Conservation (phyloP, 2,888 invertebrate genomes). For the Spatulosminthurus flaviceps region DNA sequence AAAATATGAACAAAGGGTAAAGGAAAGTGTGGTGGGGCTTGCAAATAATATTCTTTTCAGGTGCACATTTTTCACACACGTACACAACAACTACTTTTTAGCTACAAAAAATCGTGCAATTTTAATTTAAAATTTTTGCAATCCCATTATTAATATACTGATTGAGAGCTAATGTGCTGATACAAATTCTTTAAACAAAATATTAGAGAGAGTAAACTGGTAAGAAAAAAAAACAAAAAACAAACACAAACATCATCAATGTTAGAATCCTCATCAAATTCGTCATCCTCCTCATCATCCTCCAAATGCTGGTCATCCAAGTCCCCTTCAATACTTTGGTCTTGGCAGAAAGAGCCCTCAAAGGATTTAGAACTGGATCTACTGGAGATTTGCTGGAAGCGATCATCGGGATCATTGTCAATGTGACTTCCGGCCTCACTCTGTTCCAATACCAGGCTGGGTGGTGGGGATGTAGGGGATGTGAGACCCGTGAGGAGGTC, state of each 20-base stretch:
- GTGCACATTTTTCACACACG: too few relatives aligned
- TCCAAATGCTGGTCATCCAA: conserved; percentile 31
- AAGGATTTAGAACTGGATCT: conserved; percentile 39
- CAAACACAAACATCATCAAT: conserved; percentile 30
- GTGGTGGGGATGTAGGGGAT: conserved; percentile 22
- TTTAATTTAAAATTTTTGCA: too few relatives aligned
- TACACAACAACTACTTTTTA: too few relatives aligned
- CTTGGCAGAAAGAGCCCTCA: conserved; percentile 20
- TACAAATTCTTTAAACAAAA: background rate
- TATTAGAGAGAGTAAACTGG: background rate
- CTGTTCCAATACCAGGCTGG: conserved; percentile 19
- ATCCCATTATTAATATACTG: too few relatives aligned
- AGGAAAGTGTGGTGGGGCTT: too few relatives aligned
- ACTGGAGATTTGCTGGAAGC: conserved; percentile 29
- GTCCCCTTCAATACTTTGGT: conserved; percentile 1
- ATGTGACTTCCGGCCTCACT: conserved; percentile 26
- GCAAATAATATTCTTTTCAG: too few relatives aligned
- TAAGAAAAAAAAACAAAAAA: conserved; percentile 27
- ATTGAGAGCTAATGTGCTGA: too few relatives aligned
- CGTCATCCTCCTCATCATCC: conserved; percentile 39
- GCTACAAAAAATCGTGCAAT: too few relatives aligned
- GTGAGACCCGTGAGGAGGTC: conserved; percentile 40
- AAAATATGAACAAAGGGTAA: too few relatives aligned
- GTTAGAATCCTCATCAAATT: conserved; percentile 44
- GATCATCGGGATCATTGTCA: conserved; percentile 26